Conservation (phyloP, 2,888 invertebrate species). For the Loripinus fragilis region DNA sequence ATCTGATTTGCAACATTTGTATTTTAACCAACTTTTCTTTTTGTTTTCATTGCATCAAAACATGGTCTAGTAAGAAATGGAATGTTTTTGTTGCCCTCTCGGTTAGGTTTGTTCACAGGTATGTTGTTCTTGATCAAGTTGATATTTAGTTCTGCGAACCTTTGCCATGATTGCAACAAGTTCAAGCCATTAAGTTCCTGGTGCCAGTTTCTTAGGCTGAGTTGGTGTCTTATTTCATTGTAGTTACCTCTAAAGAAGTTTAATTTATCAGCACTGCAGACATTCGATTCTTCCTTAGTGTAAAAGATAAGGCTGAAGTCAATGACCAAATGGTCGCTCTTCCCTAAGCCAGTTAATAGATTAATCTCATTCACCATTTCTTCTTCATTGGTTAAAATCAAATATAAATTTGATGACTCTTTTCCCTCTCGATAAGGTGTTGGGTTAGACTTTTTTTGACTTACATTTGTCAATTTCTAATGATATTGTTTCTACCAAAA, state of each 20-base stretch:
- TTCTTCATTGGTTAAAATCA: slow-evolving; percentile 7
- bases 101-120: too few relatives aligned
- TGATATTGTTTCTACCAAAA: too few relatives aligned
- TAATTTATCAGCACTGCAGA: background rate
- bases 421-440: background rate
- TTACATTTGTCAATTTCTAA: background rate
- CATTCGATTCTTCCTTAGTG: background rate
- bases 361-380: background rate
- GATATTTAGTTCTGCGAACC: background rate
- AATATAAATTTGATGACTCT: background rate
- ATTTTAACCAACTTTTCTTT: background rate
- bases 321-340: background rate
- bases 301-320: background rate
- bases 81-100: too few relatives aligned
- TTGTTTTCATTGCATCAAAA: background rate
- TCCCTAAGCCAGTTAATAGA: background rate
- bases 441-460: too few relatives aligned
- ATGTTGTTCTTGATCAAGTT: too few relatives aligned
- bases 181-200: background rate
- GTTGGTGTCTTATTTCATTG: background rate
- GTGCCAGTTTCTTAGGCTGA: background rate
- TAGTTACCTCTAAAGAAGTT: background rate
- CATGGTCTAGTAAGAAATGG: too few relatives aligned
- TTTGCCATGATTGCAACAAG: background rate
- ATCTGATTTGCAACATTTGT: background rate